Percentiles rank a stretch among this genome's conserved stretches.
Conservation (phyloP, 2,888 invertebrate species). For the Leptura quadrifasciata region DNA sequence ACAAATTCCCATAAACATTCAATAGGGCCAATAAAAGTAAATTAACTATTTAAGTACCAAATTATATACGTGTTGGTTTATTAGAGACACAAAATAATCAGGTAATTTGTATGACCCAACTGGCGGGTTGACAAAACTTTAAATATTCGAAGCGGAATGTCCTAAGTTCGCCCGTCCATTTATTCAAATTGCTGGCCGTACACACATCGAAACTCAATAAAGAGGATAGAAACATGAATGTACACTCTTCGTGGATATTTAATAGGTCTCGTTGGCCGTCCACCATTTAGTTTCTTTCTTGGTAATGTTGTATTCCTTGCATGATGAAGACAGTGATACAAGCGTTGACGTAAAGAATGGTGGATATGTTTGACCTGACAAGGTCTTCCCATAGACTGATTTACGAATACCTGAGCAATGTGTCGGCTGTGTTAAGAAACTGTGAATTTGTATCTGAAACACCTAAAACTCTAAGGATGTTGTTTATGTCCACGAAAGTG, state of each 20-base stretch:
- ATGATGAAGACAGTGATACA: conserved; percentile 41
- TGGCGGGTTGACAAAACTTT: conserved; percentile 60
- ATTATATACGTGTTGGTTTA: conserved; percentile 36
- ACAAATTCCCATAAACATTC: conserved; percentile 44
- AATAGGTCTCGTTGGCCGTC: conserved; percentile 43
- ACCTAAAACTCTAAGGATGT: conserved; percentile 51
- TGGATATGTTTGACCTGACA: conserved; percentile 21
- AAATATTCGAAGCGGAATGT: conserved; percentile 65
- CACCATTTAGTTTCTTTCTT: conserved; percentile 12
- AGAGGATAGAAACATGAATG: conserved; percentile 63
- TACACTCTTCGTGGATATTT: conserved; percentile 63
- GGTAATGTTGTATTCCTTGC: conserved; percentile 10
- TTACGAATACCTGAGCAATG: conserved; percentile 50
- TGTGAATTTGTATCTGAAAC: conserved; percentile 55
- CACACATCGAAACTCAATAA: conserved; percentile 67
- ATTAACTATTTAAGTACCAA: conserved; percentile 16
- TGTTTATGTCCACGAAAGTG: conserved; percentile 54
- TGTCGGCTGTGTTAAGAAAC: conserved; percentile 49
- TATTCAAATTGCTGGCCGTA: conserved; percentile 66
- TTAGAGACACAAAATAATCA: conserved; percentile 60
- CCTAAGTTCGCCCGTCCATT: conserved; percentile 65
- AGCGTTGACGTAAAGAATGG: conserved; percentile 37
- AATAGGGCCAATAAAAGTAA: conserved; percentile 41
- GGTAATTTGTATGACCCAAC: conserved; percentile 67
- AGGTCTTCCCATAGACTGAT: conserved; percentile 49